These are phyloP conservation scores for Drosophila mimetica DNA, from an alignment of 2,888 invertebrate species.

Conservation along the genomic window DNA sequence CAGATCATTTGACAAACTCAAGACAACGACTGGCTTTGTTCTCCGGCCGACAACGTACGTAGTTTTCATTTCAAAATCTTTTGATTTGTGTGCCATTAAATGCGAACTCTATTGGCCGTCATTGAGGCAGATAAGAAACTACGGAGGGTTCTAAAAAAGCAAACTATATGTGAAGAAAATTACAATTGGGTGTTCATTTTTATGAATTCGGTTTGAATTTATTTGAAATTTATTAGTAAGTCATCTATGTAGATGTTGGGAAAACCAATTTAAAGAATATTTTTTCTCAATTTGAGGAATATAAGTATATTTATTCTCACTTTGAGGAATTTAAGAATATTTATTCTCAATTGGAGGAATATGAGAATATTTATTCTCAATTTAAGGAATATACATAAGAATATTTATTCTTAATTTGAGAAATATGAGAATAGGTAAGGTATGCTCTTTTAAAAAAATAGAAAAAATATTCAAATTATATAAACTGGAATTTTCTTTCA, in stretches of 20 bases:
- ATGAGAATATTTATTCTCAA: too few species aligned
- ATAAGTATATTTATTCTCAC: too few species aligned
- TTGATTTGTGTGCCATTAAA: slow-evolving; percentile 59
- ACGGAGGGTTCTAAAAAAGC: not conserved
- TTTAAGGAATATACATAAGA: too few species aligned
- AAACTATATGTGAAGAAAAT: not conserved
- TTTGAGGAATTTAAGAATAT: too few species aligned
- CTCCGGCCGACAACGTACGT: not conserved
- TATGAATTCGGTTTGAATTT: not conserved
- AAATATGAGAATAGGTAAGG: too few species aligned
- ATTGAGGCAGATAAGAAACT: slow-evolving; percentile 18
- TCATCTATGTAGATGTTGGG: too few species aligned
- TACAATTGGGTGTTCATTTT: not conserved
- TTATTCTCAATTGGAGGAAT: too few species aligned
- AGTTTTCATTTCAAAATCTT: slow-evolving; percentile 12
- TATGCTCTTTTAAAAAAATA: too few species aligned
- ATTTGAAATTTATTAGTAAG: too few species aligned
- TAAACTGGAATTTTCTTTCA: not conserved
- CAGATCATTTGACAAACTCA: slow-evolving; percentile 52
- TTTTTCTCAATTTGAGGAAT: too few species aligned
- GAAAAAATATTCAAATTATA: not conserved
- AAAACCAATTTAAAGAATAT: too few species aligned
- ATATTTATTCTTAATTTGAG: too few species aligned
- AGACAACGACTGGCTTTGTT: slow-evolving; percentile 38
- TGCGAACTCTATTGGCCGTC: slow-evolving; percentile 22